phyloP scores from a whole-genome alignment of 1,140 invertebrate genomes.

The Lamellibrachia luymesi region DNA sequence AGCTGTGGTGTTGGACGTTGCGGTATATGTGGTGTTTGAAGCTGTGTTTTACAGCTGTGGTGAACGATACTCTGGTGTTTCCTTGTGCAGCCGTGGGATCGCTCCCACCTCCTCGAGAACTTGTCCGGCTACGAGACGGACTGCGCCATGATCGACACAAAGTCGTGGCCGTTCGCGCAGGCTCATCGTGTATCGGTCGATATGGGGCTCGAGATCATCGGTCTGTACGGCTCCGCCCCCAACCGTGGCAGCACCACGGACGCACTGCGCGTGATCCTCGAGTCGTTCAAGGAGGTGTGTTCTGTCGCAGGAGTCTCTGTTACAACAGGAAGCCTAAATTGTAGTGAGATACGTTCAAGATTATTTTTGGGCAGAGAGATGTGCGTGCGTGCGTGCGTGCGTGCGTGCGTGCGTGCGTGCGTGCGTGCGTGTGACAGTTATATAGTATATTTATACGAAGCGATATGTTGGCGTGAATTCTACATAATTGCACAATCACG shows the following conservation, averaged over 20 bases:
- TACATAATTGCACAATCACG: no score
- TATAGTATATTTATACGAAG: no score
- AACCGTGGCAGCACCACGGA: neutral
- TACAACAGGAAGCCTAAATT: neutral
- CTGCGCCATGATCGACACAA: neutral
- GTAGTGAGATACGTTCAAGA: neutral
- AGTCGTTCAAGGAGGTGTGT: neutral
- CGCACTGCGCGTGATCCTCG: neutral
- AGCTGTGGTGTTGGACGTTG: no score
- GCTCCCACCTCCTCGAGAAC: slow-evolving; percentile 8
- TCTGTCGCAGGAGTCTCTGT: neutral
- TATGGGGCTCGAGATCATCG: neutral
- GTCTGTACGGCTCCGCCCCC: neutral
- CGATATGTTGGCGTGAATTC: no score
- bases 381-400: neutral
- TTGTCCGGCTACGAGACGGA: neutral
- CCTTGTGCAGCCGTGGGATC: neutral
- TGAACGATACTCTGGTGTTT: neutral
- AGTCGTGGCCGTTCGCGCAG: neutral
- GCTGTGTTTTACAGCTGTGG: neutral
- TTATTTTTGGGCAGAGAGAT: neutral
- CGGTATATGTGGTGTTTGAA: neutral
- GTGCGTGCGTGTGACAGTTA: no score
- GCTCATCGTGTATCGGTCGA: neutral
- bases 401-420: no score